Conservation (phyloP, 2,113 vertebrate genomes). For the Felis chaus region DNA sequence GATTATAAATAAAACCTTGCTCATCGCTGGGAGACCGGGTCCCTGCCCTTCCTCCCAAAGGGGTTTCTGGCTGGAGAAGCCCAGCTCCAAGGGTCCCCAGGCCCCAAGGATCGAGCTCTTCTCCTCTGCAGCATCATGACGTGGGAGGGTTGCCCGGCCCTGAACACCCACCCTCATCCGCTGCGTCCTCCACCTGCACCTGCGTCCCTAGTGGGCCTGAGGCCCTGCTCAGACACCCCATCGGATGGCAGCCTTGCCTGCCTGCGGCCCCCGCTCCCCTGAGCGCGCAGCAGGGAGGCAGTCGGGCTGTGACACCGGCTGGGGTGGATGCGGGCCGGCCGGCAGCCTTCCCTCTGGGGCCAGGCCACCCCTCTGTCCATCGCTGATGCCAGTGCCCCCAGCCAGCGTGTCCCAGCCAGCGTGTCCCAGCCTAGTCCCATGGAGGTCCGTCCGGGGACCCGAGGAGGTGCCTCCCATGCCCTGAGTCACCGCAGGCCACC, state of each 20-base stretch:
- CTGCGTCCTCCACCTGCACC: too few species aligned
- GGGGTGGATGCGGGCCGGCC: background rate
- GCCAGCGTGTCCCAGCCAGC: rapidly evolving
- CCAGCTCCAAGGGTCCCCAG: rapidly evolving
- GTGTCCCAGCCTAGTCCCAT: rapidly evolving
- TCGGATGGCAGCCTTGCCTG: too few species aligned
- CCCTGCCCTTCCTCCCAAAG: background rate
- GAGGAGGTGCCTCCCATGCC: background rate
- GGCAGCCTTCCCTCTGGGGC: too few species aligned
- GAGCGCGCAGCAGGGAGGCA: rapidly evolving
- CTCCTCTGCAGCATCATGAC: rapidly evolving
- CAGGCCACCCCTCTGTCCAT: background rate
- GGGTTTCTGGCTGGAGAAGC: background rate
- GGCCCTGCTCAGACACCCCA: background rate
- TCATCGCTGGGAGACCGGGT: background rate
- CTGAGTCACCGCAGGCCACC: rapidly evolving
- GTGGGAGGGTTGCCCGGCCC: background rate
- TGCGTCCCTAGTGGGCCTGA: too few species aligned
- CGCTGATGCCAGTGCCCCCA: background rate
- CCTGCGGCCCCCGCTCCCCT: too few species aligned
- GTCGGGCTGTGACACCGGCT: too few species aligned
- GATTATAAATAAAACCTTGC: background rate
- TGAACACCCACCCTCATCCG: background rate
- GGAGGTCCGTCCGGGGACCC: background rate
- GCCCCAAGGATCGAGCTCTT: background rate